Percentiles rank a stretch among this genome's conserved stretches.
Conservation (phyloP, 2,888 invertebrate genomes). For the Nesidiocoris tenuis region DNA sequence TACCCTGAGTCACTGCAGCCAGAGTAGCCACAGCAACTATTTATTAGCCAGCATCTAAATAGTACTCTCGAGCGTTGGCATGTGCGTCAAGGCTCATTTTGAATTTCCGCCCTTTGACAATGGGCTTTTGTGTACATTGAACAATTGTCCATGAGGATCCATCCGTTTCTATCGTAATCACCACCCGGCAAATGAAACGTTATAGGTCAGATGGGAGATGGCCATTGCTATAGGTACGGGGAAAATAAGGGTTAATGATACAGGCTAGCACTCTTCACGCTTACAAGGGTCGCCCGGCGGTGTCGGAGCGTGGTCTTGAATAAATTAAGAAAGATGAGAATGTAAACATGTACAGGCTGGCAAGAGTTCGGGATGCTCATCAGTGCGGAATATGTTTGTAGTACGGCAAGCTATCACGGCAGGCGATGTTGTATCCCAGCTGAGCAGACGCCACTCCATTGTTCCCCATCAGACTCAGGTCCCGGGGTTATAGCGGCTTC, state of each 20-base stretch:
- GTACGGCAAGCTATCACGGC: conserved; percentile 25
- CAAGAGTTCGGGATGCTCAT: conserved; percentile 30
- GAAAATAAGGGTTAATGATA: conserved; percentile 24
- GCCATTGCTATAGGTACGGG: too few relatives aligned
- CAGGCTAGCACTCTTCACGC: neutral
- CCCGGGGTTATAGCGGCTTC: neutral
- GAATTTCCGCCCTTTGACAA: neutral
- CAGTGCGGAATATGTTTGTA: conserved; percentile 37
- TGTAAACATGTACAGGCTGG: conserved; percentile 39
- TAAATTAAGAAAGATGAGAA: conserved; percentile 42
- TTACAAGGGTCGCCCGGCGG: conserved; percentile 1
- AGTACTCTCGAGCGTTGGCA: too few relatives aligned
- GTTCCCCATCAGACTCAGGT: neutral
- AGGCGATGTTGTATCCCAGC: neutral
- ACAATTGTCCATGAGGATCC: neutral
- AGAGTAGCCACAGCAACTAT: too few relatives aligned
- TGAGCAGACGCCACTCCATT: conserved; percentile 26
- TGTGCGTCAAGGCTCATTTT: too few relatives aligned
- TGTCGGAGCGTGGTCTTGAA: conserved; percentile 32
- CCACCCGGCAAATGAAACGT: conserved; percentile 9
- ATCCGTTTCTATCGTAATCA: neutral
- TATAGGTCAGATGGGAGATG: neutral
- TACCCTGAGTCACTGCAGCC: too few relatives aligned
- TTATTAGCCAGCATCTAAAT: too few relatives aligned
- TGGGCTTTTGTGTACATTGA: neutral